A percentile compares a stretch with the other conserved stretches of the same genome.
phyloP scores from a whole-genome alignment of 2,113 vertebrate genomes.

The Hirundichthys speculiger region DNA sequence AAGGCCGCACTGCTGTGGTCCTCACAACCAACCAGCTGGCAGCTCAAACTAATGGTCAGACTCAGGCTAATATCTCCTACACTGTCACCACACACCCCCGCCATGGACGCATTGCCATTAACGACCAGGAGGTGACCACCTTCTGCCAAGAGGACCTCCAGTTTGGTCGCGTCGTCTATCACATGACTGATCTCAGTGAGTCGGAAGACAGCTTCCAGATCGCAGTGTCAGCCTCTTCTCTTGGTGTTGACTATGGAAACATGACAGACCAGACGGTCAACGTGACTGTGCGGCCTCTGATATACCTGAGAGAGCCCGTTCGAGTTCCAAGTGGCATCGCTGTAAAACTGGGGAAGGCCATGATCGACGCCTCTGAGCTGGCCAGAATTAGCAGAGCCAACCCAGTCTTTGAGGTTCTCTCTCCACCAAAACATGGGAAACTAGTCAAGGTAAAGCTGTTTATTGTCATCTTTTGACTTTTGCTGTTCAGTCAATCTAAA shows the following conservation, averaged over 20 bases:
- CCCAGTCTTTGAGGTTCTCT: constrained; percentile 84
- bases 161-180: constrained; percentile 80
- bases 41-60: constrained; percentile 83
- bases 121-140: constrained; percentile 74
- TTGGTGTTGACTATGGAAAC: constrained; percentile 72
- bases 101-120: constrained; percentile 82
- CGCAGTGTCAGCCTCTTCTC: constrained; percentile 76
- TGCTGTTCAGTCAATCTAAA: no score
- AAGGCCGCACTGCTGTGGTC: constrained; percentile 81
- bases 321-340: constrained; percentile 78
- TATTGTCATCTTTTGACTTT: no score
- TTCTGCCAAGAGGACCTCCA: constrained; percentile 87
- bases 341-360: constrained; percentile 81
- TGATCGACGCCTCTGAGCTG: constrained; percentile 88
- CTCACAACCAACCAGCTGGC: constrained; percentile 84
- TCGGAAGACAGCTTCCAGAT: constrained; percentile 84
- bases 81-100: constrained; percentile 78
- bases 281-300: constrained; percentile 81
- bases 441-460: constrained; percentile 75
- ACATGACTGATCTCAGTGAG: constrained; percentile 83
- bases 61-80: constrained; percentile 81
- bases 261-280: constrained; percentile 81
- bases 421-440: constrained; percentile 82
- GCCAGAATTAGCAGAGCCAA: constrained; percentile 83
- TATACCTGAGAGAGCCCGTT: constrained; percentile 73